Conservation (phyloP, 2,797 vertebrate species). For the Melanotaenia trifasciata region DNA sequence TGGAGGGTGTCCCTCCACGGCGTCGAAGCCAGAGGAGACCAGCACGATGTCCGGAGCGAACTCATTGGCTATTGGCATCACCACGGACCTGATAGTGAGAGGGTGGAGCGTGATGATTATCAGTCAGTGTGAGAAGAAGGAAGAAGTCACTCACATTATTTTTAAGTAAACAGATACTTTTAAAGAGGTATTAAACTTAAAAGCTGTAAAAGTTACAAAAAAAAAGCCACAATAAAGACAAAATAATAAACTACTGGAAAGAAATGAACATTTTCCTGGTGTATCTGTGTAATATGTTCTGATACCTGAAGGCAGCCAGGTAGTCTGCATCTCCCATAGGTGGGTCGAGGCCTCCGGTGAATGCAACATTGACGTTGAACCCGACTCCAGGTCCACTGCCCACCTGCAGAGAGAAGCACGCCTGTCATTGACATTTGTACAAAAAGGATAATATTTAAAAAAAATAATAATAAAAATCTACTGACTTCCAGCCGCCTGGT, state of each 20-base stretch:
- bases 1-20: slow-evolving; percentile 92
- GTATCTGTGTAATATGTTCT: not conserved
- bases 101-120: not conserved
- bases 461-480: not conserved
- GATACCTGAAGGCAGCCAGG: slow-evolving; percentile 94
- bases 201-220: not conserved
- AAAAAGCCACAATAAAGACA: not conserved
- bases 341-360: slow-evolving; percentile 93
- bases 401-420: slow-evolving; percentile 81
- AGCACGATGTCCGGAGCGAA: slow-evolving; percentile 93
- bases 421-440: not conserved
- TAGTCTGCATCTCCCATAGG: slow-evolving; percentile 95
- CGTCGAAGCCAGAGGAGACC: slow-evolving; percentile 94
- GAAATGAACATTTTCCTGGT: not conserved
- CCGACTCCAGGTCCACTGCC: slow-evolving; percentile 92
- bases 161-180: not conserved
- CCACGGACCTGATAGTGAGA: slow-evolving; percentile 84
- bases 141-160: too few relatives aligned
- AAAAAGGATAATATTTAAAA: not conserved
- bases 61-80: slow-evolving; percentile 94
- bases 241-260: not conserved
- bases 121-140: not conserved
- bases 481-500: not conserved
- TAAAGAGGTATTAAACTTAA: not conserved
- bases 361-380: slow-evolving; percentile 96